Percentiles rank a stretch among this genome's conserved stretches.
Conservation (phyloP, 2,797 vertebrate species). For the Siniperca scherzeri region DNA sequence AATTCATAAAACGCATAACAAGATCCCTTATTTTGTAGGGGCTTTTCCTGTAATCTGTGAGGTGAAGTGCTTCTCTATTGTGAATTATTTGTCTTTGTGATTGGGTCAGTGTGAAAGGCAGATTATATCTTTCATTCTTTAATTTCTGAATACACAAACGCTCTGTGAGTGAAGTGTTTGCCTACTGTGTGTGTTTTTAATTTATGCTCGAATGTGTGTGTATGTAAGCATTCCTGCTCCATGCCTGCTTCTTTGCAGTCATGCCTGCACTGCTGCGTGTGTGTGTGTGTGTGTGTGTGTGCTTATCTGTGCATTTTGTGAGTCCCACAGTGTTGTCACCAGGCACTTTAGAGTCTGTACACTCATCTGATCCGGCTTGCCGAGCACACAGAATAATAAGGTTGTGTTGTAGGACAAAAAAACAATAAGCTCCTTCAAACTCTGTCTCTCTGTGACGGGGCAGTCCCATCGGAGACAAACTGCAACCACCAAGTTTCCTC, state of each 20-base stretch:
- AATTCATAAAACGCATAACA: not conserved
- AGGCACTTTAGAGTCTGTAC: constrained; percentile 54
- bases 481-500: constrained; percentile 48
- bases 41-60: constrained; percentile 3
- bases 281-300: constrained; percentile 43
- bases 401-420: constrained; percentile 68
- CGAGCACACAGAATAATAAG: constrained; percentile 65
- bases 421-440: constrained; percentile 61
- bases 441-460: constrained; percentile 11
- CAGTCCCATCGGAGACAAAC: constrained; percentile 62
- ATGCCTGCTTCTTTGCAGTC: constrained; percentile 17
- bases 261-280: constrained; percentile 40
- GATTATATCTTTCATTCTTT: constrained; percentile 66
- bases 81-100: constrained; percentile 34
- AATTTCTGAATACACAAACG: constrained; percentile 42
- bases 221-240: not conserved
- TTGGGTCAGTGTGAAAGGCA: constrained; percentile 26
- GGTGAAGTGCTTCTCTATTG: not conserved
- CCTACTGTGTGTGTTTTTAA: constrained; percentile 5
- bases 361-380: constrained; percentile 58
- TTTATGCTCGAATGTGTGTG: constrained; percentile 9
- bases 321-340: constrained; percentile 36
- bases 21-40: not conserved
- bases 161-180: constrained; percentile 17
- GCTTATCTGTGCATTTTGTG: constrained; percentile 36